These are phyloP conservation scores for Agapostemon virescens DNA, from an alignment of 2,888 invertebrate genomes.

Conservation along the genomic window DNA sequence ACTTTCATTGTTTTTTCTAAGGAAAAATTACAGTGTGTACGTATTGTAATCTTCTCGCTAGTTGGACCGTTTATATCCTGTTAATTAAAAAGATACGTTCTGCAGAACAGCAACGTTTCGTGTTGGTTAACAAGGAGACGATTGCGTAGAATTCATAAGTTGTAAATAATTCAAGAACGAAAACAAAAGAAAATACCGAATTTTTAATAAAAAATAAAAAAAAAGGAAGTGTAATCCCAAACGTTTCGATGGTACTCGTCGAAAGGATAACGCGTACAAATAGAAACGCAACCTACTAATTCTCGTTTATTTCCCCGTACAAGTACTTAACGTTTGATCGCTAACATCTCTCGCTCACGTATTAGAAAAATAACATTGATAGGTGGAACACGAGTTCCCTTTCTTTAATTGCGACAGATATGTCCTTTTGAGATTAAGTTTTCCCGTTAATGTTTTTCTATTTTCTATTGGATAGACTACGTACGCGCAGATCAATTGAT, in stretches of 20 bases:
- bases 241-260: neutral
- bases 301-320: constrained; percentile 50
- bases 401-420: constrained; percentile 14
- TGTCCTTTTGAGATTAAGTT: constrained; percentile 11
- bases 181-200: neutral
- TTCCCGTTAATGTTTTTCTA: constrained; percentile 12
- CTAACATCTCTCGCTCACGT: constrained; percentile 13
- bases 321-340: constrained; percentile 40
- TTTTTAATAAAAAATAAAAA: constrained; percentile 49
- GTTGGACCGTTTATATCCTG: constrained; percentile 3
- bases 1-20: constrained; percentile 36
- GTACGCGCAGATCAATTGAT: constrained; percentile 1
- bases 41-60: constrained; percentile 33
- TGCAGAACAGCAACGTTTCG: neutral
- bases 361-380: constrained; percentile 59
- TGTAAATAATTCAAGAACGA: constrained; percentile 41
- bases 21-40: constrained; percentile 29
- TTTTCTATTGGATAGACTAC: constrained; percentile 5
- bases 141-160: constrained; percentile 37
- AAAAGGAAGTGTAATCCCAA: constrained; percentile 8
- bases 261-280: neutral
- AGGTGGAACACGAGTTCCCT: neutral
- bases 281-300: constrained; percentile 32
- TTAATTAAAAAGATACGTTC: constrained; percentile 10
- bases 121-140: constrained; percentile 22